Base-by-base conservation (phyloP, 2,888 invertebrate species). In the Panopea generosa region DNA sequence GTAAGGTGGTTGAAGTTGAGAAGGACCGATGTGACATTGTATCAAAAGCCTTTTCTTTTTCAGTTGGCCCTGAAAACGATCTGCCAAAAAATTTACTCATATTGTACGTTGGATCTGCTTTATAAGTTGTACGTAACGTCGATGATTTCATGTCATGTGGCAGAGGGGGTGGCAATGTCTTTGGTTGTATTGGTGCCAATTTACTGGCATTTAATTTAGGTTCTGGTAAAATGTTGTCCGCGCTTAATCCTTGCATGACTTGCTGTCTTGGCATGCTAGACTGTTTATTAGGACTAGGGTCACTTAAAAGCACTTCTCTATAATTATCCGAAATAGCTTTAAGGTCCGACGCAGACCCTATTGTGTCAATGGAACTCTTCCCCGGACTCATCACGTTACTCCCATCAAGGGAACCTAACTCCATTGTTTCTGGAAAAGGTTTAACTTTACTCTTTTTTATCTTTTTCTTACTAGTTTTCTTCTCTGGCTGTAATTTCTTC, bases 51-150 rank as follows among this genome's bases (percentile, higher is more conserved):
- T 59, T 49, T 16, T 72, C 77, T 49, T 61, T 27, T 24, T 61
- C 70, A 18, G 49, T 45, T 9, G 47, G 53, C 9, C 78, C 77
- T 7, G 84, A 80, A 52, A 77, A 55, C 7, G 80, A 66, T 16
- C 74, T 68, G 22, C 74, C 77, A 62, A 81, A 81, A 49, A 69
- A 81, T 57, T 78, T 82, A 55, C 65, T 72, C 62, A 77, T 66
- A 14, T 70, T 43, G 68, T 82, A 85, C 2, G 81, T 67, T 22
- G 84, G 80, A 59, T 89, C 89, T 14, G 84, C 80, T 75, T 87
- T 89, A 61, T 87, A 87, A 14, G 84, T 66, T 14, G 87, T 87
- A 22, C 86, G 77, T 33, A 89, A 45, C 29, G 86, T 77, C 3
- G 70, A 77, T 0, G 88, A 88, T 16, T 84, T 76, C 49, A 88